Evolutionary conservation across 2,113 vertebrate species (phyloP), one percentile per base, ranked within the genome.

Genomic region (Crotophaga sulcirostris): DNA sequence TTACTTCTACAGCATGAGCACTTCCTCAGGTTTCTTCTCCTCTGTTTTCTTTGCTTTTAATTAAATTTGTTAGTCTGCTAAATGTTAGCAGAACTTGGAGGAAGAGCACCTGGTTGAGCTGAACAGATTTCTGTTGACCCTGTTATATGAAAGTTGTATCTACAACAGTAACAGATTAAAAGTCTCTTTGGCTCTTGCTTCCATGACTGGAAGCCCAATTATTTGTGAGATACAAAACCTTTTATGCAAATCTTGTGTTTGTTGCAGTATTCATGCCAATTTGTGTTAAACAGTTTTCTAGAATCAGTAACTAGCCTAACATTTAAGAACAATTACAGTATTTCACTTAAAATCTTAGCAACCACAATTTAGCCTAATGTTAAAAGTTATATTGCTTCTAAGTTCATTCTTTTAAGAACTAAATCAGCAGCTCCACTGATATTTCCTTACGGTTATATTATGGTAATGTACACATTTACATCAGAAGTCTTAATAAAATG

Each of bases 141-240:
- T 80, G 44, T 80, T 73, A 49, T 6, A 47, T 44, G 58, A 87
- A 77, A 80, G n/a, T 55, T 83, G 20, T 38, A 91, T 8, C 36
- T 85, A 7, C 44, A 82, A 69, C 51, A 96, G 31, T 16, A 76
- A 66, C 4, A 89, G 44, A 91, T 66, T 51, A 55, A 52, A 74
- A 88, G n/a, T 62, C 79, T 96, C 89, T 96, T 96, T 90, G 93
- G 93, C 72, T 91, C 87, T 51, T 87, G 63, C 76, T 93, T 59
- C 89, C 82, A 24, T 64, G 91, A 91, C 1, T 69, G 91, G 73
- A 95, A 97, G 55, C 58, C 45, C 84, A 76, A 59, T n/a, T 80
- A 80, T 54, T 47, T 80, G 74, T 84, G 51, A 94, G 75, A 64
- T 87, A 82, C 9, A 93, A 92, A 92, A 69, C 36, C 47, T 66